Evolutionary conservation across 2,888 invertebrate species (phyloP).

Genomic region (Drosophila anomalipes): DNA sequence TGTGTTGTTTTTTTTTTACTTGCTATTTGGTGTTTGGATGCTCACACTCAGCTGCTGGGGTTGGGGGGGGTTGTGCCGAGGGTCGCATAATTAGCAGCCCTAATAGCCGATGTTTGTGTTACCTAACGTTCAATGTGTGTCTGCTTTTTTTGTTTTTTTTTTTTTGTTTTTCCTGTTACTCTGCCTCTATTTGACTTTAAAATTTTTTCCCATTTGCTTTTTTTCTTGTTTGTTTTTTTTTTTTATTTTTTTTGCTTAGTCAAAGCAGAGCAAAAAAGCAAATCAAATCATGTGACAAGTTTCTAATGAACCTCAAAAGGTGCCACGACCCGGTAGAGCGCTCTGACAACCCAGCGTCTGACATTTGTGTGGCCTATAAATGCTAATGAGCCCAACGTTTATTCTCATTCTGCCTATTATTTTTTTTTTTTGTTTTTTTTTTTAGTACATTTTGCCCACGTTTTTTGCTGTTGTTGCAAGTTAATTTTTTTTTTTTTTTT

Average conservation of each 20-base stretch:
- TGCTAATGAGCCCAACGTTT: slow-evolving; percentile 70
- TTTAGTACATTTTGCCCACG: slow-evolving; percentile 26
- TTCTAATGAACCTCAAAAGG: slow-evolving; percentile 73
- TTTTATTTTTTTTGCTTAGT: slow-evolving; percentile 6
- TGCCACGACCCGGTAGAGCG: slow-evolving; percentile 33
- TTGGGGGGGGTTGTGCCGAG: slow-evolving; percentile 41
- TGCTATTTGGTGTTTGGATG: slow-evolving; percentile 8
- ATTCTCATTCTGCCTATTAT: slow-evolving; percentile 10
- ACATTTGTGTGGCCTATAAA: slow-evolving; percentile 77
- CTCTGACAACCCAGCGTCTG: slow-evolving; percentile 28
- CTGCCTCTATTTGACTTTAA: slow-evolving; percentile 27
- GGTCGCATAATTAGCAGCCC: slow-evolving; percentile 73
- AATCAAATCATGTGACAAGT: slow-evolving; percentile 80
- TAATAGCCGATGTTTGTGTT: slow-evolving; percentile 47
- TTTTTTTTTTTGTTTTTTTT: slow-evolving; percentile 8
- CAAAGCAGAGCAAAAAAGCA: slow-evolving; percentile 31
- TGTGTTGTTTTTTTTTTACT: slow-evolving; percentile 13
- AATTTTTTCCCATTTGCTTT: slow-evolving; percentile 29
- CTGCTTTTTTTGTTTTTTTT: slow-evolving; percentile 5
- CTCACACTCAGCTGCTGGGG: slow-evolving; percentile 8
- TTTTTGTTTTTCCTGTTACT: background rate
- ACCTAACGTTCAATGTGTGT: slow-evolving; percentile 11
- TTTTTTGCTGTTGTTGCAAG: slow-evolving; percentile 42
- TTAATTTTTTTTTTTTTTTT: slow-evolving; percentile 64
- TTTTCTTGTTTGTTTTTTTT: slow-evolving; percentile 8